phyloP scores from a whole-genome alignment of 2,888 invertebrate genomes.

The Drymonia ruficornis region DNA sequence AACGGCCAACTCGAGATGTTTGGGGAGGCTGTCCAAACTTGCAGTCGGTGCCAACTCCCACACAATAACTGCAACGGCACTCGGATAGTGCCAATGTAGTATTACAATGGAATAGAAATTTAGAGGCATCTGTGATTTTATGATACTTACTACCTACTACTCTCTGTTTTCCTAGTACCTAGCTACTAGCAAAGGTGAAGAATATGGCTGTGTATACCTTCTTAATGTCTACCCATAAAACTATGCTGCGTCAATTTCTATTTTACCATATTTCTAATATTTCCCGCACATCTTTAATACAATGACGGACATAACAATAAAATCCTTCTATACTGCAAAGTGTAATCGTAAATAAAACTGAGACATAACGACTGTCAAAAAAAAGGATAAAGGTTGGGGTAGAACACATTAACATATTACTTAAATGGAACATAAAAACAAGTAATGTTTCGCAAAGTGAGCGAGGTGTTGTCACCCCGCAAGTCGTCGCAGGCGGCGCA shows the following conservation, averaged over 20 bases:
- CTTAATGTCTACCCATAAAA: too few species aligned
- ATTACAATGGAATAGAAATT: not conserved
- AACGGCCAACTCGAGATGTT: slow-evolving; percentile 28
- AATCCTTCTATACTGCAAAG: not conserved
- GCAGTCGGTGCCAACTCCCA: slow-evolving; percentile 13
- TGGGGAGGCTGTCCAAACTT: slow-evolving; percentile 28
- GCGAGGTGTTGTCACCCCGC: not conserved
- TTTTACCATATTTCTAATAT: too few species aligned
- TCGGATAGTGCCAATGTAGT: not conserved
- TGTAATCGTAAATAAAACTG: not conserved
- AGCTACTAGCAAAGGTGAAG: too few species aligned
- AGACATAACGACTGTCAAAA: not conserved
- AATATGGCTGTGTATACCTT: too few species aligned
- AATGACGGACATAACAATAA: not conserved
- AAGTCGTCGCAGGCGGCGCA: slow-evolving; percentile 9
- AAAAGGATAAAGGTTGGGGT: not conserved
- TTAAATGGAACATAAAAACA: not conserved
- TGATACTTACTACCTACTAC: too few species aligned
- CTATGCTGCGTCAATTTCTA: too few species aligned
- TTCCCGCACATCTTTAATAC: too few species aligned
- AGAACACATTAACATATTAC: not conserved
- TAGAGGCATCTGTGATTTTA: too few species aligned
- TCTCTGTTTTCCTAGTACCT: too few species aligned
- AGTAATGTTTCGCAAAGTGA: not conserved
- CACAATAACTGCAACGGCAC: slow-evolving; percentile 4